phyloP scores from a whole-genome alignment of 2,113 vertebrate genomes.

The Columba janthina region DNA sequence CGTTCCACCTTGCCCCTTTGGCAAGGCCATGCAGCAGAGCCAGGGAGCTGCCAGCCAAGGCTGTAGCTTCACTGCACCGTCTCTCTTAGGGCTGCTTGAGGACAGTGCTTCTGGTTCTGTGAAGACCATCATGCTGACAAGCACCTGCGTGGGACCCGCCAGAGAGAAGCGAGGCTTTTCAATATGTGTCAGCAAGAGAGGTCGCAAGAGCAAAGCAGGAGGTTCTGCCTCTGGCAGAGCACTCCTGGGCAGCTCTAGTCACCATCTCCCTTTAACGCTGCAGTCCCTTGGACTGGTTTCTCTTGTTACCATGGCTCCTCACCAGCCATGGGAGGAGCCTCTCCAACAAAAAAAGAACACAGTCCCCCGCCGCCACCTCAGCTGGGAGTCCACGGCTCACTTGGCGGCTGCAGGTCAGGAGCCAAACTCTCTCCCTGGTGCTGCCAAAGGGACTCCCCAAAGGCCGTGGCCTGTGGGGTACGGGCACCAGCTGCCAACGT shows the following conservation, averaged over 20 bases:
- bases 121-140: background rate
- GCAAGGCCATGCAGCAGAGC: background rate
- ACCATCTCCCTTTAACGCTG: background rate
- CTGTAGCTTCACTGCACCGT: fast-evolving
- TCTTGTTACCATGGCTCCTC: background rate
- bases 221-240: background rate
- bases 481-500: background rate
- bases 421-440: background rate
- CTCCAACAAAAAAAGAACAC: background rate
- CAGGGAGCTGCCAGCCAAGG: background rate
- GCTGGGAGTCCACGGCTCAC: background rate
- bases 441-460: background rate
- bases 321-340: background rate
- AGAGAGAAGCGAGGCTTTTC: background rate
- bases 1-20: background rate
- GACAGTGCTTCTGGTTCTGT: background rate
- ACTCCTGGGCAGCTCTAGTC: background rate
- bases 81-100: background rate
- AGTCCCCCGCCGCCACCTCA: background rate
- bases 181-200: background rate
- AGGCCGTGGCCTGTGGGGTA: background rate
- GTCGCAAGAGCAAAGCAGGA: background rate
- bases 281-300: background rate
- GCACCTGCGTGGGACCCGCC: background rate
- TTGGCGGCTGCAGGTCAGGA: fast-evolving